A percentile compares a stretch with the other conserved stretches of the same genome.
These are phyloP conservation scores for Siderastrea radians DNA, from an alignment of 92 coral and sea anemone species.

Conservation along the genomic window DNA sequence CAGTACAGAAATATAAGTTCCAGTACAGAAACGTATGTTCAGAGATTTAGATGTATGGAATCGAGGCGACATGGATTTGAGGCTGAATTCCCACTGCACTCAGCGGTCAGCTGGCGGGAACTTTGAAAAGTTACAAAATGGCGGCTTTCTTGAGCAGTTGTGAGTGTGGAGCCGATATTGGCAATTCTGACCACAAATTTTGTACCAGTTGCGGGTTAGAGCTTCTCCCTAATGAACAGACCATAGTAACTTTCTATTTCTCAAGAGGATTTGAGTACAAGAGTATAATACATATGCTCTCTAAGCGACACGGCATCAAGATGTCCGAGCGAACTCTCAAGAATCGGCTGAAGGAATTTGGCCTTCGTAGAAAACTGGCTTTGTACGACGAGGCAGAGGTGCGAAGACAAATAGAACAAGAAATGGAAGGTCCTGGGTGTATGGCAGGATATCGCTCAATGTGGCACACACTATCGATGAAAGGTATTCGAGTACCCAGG, in stretches of 20 bases:
- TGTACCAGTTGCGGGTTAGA: conserved; percentile 3
- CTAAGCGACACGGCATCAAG: neutral
- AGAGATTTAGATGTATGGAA: neutral
- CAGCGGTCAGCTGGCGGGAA: conserved; percentile 7
- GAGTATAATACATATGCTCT: too few relatives aligned
- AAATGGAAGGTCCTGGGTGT: conserved; percentile 31
- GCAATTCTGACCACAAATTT: neutral
- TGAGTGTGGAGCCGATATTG: conserved; percentile 1
- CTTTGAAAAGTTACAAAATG: neutral
- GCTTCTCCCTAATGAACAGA: conserved; percentile 8
- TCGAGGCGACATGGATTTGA: neutral
- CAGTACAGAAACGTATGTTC: neutral
- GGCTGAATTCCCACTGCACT: neutral
- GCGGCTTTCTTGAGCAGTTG: neutral
- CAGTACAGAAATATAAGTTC: neutral
- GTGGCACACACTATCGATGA: conserved; percentile 30
- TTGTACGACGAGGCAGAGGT: too few relatives aligned
- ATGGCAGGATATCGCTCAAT: conserved; percentile 43
- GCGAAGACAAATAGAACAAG: neutral
- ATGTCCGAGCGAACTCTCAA: conserved; percentile 46
- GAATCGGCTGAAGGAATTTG: conserved; percentile 39
- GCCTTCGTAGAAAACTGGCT: conserved; percentile 5
- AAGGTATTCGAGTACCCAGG: conserved; percentile 10
- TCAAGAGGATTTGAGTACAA: too few relatives aligned
- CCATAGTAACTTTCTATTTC: neutral